Base-by-base conservation (phyloP, 2,113 vertebrate species). In the Oncorhynchus mykiss region DNA sequence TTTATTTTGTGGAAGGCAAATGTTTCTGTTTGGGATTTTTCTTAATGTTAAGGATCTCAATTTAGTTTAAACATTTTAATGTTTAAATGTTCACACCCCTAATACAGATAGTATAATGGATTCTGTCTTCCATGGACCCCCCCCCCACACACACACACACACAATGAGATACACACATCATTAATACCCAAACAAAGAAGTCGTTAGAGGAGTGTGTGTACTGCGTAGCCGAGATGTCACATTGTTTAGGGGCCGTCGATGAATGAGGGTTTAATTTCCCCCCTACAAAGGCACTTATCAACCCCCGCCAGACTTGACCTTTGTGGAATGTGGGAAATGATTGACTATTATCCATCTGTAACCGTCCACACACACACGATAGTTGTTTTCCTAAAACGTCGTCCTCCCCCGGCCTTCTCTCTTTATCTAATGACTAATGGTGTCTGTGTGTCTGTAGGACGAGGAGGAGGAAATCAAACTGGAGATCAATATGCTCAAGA, bases 401-500 rank as follows among this genome's bases (percentile, higher is more conserved):
- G 2, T 31, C 3, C 16, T 27, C 39, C 6, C 18, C 27, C 3
- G 6, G 7, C 31, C 6, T 14, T 7, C 29, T 62, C 20, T 60
- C 57, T 22, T n/a, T 39, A 39, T 45, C 27, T n/a, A 39, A 5
- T 20, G 11, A 64, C 14, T 18, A 1, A 9, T 39, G 39, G 4
- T 73, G 5, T 34, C 20, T 16, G 34, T 45, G 34, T 34, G 18
- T 20, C n/a, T 77, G 5, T 5, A 98, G 96, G 96, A 97, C 83
- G 96, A 98, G 81, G 96, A 97, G 80, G 96, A 97, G 54, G 96
- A 98, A 93, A 96, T 97, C 84, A 96, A 97, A 87, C 89, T 96
- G 89, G 96, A 98, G 93, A 96, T 98, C 85, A 98, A 97, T 71
- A 96, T 97, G 94, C 89, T 98, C 31, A 97, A 96, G 87, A 97